Evolutionary conservation across 2,113 vertebrate genomes (phyloP), one percentile per base, ranked within the genome.

Genomic region (Semnopithecus entellus): DNA sequence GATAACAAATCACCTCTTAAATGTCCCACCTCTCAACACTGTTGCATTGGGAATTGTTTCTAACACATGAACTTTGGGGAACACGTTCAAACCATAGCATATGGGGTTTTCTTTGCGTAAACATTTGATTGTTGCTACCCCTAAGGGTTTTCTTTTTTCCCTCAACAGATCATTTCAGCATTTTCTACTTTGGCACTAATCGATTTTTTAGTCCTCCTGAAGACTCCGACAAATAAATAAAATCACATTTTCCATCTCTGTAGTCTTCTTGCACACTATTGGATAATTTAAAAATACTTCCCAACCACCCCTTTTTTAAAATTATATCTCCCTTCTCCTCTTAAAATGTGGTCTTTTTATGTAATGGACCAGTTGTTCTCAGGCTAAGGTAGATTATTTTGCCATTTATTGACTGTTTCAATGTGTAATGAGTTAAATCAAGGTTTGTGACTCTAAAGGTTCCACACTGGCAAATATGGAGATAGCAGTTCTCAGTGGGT

Each of bases 401-500:
- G 88, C 52, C 43, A 13, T 79, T 38, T 76, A 55, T 43, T 40
- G 72, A 64, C 3, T 0, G 0, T 93, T 97, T 95, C 0, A 1
- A 16, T 43, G 38, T 88, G 79, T 20, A 8, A 55, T 35, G 64
- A 80, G 75, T 83, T 90, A 82, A 84, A 18, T 76, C 64, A n/a
- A 61, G 7, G 79, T 97, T 79, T 48, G 32, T 32, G 84, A 27
- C 92, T 94, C 88, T 50, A 14, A 94, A 82, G 80, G 38, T 81
- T 84, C 88, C 27, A 16, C 0, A 27, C 6, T 48, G 48, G 75
- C 84, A 97, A 97, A 95, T 94, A 35, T 0, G 0, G 97, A 98
- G 64, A 88, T 50, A 88, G 93, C 76, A 78, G 59, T 52, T 98
- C 96, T 96, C 92, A 55, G 66, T 4, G 70, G 35, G 78, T 95